Base-by-base conservation (phyloP, 2,888 invertebrate species). In the Galerucella nymphaeae region DNA sequence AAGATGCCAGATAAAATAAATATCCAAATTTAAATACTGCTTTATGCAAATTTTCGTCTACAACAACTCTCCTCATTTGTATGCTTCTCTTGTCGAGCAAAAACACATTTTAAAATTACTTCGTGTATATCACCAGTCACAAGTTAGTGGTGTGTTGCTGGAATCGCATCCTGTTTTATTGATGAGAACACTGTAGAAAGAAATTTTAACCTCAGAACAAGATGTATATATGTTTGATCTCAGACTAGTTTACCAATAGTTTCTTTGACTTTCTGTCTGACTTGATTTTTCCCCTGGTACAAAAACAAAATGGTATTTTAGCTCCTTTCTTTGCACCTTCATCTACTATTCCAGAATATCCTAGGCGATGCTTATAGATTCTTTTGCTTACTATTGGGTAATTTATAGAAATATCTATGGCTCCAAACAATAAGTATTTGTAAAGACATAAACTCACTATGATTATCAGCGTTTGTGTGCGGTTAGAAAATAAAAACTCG, bases 401-500 rank as follows among this genome's bases (percentile, higher is more conserved):
- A n/a, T n/a, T n/a, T n/a, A n/a, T n/a, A n/a, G n/a, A n/a, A n/a
- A n/a, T n/a, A n/a, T n/a, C n/a, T n/a, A n/a, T 30, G 30, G 30
- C 8, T 38, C 30, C 30, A 38, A 38, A 8, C 30, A 38, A 9
- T 38, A 38, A 38, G 14, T 45, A 45, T 0, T 14, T 11, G 14
- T 45, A 45, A 13, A 48, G 8, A 48, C 2, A 48, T n/a, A 57
- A 58, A 58, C n/a, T n/a, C 23, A 38, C 62, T 2, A 20, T 38
- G 62, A 61, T 62, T 18, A 68, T 65, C 41, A 38, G 16, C 30
- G 63, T 73, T 64, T 71, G 66, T 59, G 67, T 64, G 65, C 42
- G 61, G 71, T 45, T 30, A 16, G 64, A 61, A 73, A 68, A 75
- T 53, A 73, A 71, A 75, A 75, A 71, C 59, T 65, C 38, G 69